Evolutionary conservation across 2,888 invertebrate species (phyloP).

Genomic region (Agonopterix subpropinquella): DNA sequence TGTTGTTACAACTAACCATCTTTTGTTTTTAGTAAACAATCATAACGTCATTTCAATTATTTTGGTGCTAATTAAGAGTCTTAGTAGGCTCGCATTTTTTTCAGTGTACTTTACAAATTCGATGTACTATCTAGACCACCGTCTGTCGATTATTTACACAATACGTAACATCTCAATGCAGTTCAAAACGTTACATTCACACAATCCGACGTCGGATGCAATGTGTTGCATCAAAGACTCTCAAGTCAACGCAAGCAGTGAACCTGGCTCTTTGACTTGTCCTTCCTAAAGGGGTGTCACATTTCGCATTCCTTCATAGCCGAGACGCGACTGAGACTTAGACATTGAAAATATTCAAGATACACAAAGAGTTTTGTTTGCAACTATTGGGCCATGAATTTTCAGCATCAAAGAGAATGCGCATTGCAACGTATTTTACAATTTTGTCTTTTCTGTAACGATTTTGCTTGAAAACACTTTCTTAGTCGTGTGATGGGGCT

Average conservation of each 20-base stretch:
- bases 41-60: no score
- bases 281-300: conserved; percentile 39
- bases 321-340: conserved; percentile 28
- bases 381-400: conserved; percentile 22
- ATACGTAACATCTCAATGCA: conserved; percentile 1
- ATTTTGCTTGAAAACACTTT: neutral
- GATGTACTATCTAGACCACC: no score
- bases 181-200: conserved; percentile 31
- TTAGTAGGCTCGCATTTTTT: no score
- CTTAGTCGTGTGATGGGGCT: neutral
- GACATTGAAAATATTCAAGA: conserved; percentile 35
- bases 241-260: conserved; percentile 44
- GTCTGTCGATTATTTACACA: no score
- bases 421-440: conserved; percentile 10
- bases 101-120: no score
- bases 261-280: conserved; percentile 46
- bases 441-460: neutral
- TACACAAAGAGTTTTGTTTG: conserved; percentile 27
- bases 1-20: no score
- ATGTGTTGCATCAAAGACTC: conserved; percentile 44
- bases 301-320: conserved; percentile 41
- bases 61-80: no score
- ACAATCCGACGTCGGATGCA: conserved; percentile 38
- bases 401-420: conserved; percentile 13
- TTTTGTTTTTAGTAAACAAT: no score